phyloP scores from a whole-genome alignment of 2,888 invertebrate genomes.

The Melikaiella ostensackeni region DNA sequence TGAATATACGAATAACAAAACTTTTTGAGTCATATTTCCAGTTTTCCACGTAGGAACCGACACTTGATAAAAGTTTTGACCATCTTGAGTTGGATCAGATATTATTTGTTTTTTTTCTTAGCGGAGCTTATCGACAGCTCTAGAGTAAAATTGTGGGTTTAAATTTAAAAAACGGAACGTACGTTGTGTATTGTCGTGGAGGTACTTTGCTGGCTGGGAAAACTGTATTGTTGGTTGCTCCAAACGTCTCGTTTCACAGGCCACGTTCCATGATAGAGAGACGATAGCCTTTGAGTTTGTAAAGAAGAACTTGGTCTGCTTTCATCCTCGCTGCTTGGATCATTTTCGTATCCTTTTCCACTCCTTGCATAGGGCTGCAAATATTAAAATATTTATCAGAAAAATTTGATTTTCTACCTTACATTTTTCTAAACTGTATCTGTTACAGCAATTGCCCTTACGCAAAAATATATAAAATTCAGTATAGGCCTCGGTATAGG shows the following conservation, averaged over 20 bases:
- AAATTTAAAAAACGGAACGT: slow-evolving; percentile 44
- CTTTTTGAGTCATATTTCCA: too few relatives aligned
- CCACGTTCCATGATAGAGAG: slow-evolving; percentile 82
- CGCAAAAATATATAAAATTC: too few relatives aligned
- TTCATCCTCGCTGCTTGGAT: slow-evolving; percentile 70
- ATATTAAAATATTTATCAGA: neutral
- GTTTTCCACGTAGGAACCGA: too few relatives aligned
- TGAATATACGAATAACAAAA: too few relatives aligned
- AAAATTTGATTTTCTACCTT: neutral
- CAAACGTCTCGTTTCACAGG: slow-evolving; percentile 79
- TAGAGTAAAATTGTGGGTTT: neutral
- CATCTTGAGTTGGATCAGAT: neutral
- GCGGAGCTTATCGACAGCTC: neutral
- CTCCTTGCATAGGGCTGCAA: slow-evolving; percentile 62
- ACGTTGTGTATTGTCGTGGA: slow-evolving; percentile 67
- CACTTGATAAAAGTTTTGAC: neutral
- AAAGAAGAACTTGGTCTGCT: slow-evolving; percentile 61
- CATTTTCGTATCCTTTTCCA: slow-evolving; percentile 67
- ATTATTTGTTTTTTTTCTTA: neutral
- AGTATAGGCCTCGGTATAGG: too few relatives aligned
- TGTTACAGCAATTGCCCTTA: too few relatives aligned
- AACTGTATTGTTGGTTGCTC: slow-evolving; percentile 70
- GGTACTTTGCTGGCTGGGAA: slow-evolving; percentile 63
- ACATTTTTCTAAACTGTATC: neutral
- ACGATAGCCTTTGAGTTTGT: slow-evolving; percentile 72